Evolutionary conservation across 2,113 vertebrate species (phyloP).

Genomic region (Raja brachyura): DNA sequence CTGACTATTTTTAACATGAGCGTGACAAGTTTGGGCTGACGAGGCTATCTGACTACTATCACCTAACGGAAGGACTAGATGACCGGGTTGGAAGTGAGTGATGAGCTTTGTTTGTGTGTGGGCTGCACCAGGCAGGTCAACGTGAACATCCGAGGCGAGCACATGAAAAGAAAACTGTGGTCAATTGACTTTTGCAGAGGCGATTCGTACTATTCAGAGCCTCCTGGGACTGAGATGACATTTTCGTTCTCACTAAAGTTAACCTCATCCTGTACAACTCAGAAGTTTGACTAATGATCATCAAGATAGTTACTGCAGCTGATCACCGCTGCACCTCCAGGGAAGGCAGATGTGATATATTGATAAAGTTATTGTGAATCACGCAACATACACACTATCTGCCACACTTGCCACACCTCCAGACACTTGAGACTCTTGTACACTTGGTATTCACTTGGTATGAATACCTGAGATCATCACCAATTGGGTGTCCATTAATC

Average conservation of each 20-base stretch:
- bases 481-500: no score
- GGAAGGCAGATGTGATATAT: neutral
- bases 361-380: neutral
- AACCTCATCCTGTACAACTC: conserved; percentile 13
- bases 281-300: neutral
- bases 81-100: neutral
- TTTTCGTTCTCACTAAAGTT: neutral
- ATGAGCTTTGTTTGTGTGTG: neutral
- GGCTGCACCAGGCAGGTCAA: neutral
- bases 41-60: neutral
- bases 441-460: no score
- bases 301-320: neutral
- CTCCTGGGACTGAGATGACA: neutral
- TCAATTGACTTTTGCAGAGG: neutral
- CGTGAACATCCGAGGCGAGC: no score
- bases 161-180: neutral
- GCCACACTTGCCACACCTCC: no score
- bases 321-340: neutral
- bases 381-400: neutral
- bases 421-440: no score
- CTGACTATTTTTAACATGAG: neutral
- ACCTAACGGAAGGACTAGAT: neutral
- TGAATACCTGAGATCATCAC: no score
- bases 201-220: neutral
- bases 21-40: neutral